phyloP scores from a whole-genome alignment of 2,113 vertebrate genomes.

The Synodontis membranacea region DNA sequence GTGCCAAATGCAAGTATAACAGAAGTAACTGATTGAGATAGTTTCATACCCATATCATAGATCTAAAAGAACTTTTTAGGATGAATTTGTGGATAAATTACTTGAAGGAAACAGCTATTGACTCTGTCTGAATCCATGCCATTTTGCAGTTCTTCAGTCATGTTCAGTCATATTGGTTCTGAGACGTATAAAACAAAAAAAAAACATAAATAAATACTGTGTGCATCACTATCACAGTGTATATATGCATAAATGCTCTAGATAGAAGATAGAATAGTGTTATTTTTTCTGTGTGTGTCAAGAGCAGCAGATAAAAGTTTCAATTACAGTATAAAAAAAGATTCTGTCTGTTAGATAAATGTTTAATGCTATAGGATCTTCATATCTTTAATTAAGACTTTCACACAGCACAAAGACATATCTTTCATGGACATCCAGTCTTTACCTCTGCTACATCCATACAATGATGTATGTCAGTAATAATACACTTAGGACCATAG shows the following conservation, averaged over 20 bases:
- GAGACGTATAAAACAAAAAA: background rate
- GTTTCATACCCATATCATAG: background rate
- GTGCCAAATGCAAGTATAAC: background rate
- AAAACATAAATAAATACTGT: background rate
- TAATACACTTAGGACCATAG: background rate
- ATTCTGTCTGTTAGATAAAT: background rate
- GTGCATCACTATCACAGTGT: background rate
- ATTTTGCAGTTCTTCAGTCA: background rate
- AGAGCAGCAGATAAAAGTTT: background rate
- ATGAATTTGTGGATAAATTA: background rate
- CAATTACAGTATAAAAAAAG: background rate
- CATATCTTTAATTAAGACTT: constrained; percentile 23
- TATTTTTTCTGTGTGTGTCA: background rate
- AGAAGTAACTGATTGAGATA: background rate
- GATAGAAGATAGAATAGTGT: background rate
- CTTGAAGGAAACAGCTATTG: background rate
- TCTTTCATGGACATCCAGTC: background rate
- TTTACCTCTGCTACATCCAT: background rate
- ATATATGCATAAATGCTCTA: background rate
- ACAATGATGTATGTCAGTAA: constrained; percentile 6
- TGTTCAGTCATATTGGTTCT: background rate
- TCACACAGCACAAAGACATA: constrained; percentile 4
- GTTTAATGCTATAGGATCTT: background rate
- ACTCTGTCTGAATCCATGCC: background rate
- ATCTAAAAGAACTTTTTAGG: background rate